Evolutionary conservation across 2,113 vertebrate species (phyloP), one percentile per base, ranked within the genome.

Genomic region (Psettodes erumei): DNA sequence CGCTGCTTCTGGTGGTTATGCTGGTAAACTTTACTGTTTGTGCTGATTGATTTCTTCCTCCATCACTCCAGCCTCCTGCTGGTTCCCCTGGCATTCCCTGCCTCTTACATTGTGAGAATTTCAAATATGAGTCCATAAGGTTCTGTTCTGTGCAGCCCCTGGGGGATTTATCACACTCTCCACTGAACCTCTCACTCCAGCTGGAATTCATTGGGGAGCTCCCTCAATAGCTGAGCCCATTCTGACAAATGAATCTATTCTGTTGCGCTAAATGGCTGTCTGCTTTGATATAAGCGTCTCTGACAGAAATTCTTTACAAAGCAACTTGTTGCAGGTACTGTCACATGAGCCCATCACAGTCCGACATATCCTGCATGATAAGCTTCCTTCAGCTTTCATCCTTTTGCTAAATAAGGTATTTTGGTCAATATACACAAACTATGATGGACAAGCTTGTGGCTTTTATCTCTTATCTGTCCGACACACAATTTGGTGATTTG

Each of bases 221-320:
- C 45, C 40, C 23, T 53, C 48, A 25, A 37, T 72, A 38, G 48
- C 6, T 2, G 18, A 66, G 38, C 19, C 16, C 19, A n/a, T 47
- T 67, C 15, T 11, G 16, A 63, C 19, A 75, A 67, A 76, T 73
- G 7, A 72, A 75, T 45, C 18, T 18, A 66, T 65, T 75, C 38
- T 51, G 35, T 18, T 48, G 47, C 1, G 0, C 51, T 62, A 70
- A 35, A 73, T 16, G 12, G 13, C 28, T 54, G 13, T 28, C 11
- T 58, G 16, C 8, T 66, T 50, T n/a, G 12, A 54, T 9, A 40
- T 5, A 27, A 56, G 27, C 21, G 5, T n/a, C 27, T 38, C 2
- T 33, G 48, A 71, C 47, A 43, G 28, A 60, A 27, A 28, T 65
- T 48, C 67, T 79, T 62, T 54, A 16, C 19, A 3, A 48, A 37